Percentiles rank a stretch among this genome's conserved stretches.
These are phyloP conservation scores for Panulirus ornatus DNA, from an alignment of 1,140 invertebrate genomes.

Conservation along the genomic window DNA sequence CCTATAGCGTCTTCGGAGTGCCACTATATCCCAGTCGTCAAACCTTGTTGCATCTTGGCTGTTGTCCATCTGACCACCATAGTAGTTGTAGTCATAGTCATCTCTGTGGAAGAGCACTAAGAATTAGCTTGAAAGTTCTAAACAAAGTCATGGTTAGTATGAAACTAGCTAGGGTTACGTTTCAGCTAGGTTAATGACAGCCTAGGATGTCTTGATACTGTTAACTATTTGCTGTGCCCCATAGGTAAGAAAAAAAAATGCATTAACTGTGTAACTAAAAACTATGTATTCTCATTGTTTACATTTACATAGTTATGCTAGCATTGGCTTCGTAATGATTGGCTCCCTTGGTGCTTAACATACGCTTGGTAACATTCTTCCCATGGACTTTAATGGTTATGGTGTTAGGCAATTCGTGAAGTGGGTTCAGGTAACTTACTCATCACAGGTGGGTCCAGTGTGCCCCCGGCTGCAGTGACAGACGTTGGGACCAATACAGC, in stretches of 20 bases:
- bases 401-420: no score
- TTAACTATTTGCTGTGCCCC: background rate
- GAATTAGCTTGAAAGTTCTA: background rate
- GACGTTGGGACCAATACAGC: slow-evolving; percentile 76
- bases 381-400: no score
- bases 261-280: background rate
- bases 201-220: background rate
- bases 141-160: background rate
- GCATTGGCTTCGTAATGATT: no score
- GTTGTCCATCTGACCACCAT: background rate
- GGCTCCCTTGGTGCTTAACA: no score
- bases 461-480: slow-evolving; percentile 75
- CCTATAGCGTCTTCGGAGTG: background rate
- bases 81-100: slow-evolving; percentile 44
- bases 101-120: background rate
- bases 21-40: background rate
- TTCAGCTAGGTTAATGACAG: background rate
- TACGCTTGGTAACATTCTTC: no score
- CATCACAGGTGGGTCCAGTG: slow-evolving; percentile 57
- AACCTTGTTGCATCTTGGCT: background rate
- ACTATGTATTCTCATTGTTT: no score
- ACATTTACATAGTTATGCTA: no score
- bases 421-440: no score
- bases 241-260: background rate
- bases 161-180: background rate